Conservation (phyloP, 2,888 invertebrate species). For the Drosophila recens region DNA sequence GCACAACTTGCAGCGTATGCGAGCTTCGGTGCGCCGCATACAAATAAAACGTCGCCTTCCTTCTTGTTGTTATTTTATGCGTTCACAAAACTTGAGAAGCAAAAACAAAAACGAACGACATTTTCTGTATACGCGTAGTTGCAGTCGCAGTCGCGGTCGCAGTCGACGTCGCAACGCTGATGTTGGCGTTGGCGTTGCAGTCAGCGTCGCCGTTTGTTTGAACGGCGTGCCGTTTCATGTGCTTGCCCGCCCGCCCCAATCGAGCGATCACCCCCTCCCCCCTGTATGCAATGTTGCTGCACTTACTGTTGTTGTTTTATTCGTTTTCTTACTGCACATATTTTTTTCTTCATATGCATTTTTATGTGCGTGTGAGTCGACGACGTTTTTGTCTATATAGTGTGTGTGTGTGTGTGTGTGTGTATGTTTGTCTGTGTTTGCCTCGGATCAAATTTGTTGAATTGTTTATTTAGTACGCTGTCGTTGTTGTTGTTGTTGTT, state of each 20-base stretch:
- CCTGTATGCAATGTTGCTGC: constrained; percentile 34
- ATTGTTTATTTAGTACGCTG: constrained; percentile 81
- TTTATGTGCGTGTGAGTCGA: constrained; percentile 71
- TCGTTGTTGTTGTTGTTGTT: constrained; percentile 50
- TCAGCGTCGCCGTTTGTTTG: constrained; percentile 48
- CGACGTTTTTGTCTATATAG: constrained; percentile 49
- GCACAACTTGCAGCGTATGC: constrained; percentile 22
- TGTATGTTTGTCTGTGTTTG: constrained; percentile 57
- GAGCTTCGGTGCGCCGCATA: constrained; percentile 22
- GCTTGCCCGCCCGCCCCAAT: constrained; percentile 7
- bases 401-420: constrained; percentile 1
- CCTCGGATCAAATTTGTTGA: constrained; percentile 82
- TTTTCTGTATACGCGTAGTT: constrained; percentile 70
- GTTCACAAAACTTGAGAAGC: constrained; percentile 66
- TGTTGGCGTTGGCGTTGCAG: constrained; percentile 1
- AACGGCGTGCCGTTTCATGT: constrained; percentile 27
- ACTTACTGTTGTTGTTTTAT: constrained; percentile 52
- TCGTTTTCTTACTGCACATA: constrained; percentile 55
- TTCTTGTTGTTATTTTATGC: constrained; percentile 65
- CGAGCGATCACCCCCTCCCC: constrained; percentile 6
- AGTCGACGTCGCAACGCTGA: constrained; percentile 6
- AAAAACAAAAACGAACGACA: constrained; percentile 67
- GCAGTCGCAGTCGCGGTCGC: constrained; percentile 23
- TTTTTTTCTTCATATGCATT: constrained; percentile 72
- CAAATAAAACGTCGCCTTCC: constrained; percentile 19